Evolutionary conservation across 2,888 invertebrate species (phyloP), one percentile per base, ranked within the genome.

Genomic region (Creontiades dilutus): DNA sequence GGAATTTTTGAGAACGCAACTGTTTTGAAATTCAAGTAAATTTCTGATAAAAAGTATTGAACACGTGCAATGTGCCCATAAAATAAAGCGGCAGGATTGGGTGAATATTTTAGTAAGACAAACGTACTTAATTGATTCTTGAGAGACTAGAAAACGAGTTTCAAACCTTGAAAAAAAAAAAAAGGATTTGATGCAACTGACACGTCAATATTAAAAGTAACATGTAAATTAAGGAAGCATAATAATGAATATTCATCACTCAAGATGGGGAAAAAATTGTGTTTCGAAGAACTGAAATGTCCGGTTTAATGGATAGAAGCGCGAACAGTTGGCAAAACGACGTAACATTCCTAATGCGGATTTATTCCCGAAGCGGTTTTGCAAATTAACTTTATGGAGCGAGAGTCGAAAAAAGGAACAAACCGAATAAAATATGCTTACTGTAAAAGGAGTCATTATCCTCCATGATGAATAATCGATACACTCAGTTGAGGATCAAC

Each of bases 381-480:
- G 16, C 78, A 46, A 80, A 80, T 47, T 80, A 46, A 46, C n/a
- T 78, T 78, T 2, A 76, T 46, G 19, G 47, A 80, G 19, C 19
- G 78, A 37, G 28, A 3, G 19, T 13, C 75, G 46, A 47, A 13
- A 78, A 78, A 46, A 28, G 27, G 37, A 46, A 47, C 19, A 76
- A 76, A 23, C 16, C 37, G 9, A 76, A 76, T 76, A 19, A 68
- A 68, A 68, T 68, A 68, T 68, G 16, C 68, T 68, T 23, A 23
- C 68, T 68, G 68, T 80, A 48, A 80, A 80, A 19, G 46, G 80
- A 80, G 23, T 47, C 78, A 47, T 46, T n/a, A 80, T 46, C 80
- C 46, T 80, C 46, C 80, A 47, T 80, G 46, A 46, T 48, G 48
- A 80, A 80, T 80, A 80, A 80, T 48, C 80, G 80, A 47, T 46